Evolutionary conservation across 2,888 invertebrate genomes (phyloP).

Genomic region (Thumatha senex): DNA sequence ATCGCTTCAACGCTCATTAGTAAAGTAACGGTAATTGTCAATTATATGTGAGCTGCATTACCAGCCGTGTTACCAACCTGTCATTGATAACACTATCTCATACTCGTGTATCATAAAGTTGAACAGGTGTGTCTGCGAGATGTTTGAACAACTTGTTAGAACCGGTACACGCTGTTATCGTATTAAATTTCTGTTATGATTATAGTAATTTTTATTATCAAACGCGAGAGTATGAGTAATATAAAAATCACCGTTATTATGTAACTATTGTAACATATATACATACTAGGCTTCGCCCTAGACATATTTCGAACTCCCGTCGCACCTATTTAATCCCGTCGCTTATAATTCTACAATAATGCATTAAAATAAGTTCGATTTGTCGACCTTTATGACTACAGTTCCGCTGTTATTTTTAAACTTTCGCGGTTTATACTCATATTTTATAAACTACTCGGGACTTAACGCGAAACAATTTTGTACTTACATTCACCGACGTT

Average conservation of each 20-base stretch:
- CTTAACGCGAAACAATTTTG: no score
- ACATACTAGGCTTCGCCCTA: no score
- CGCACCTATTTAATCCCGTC: no score
- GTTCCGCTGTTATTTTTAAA: no score
- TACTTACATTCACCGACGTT: no score
- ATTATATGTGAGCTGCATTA: slow-evolving; percentile 20
- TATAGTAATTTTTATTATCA: slow-evolving; percentile 18
- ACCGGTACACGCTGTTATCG: slow-evolving; percentile 46
- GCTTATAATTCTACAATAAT: no score
- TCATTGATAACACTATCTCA: slow-evolving; percentile 48
- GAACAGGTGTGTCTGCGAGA: slow-evolving; percentile 63
- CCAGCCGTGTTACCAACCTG: slow-evolving; percentile 31
- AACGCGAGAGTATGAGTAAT: neutral
- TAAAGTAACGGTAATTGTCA: slow-evolving; percentile 28
- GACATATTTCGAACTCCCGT: no score
- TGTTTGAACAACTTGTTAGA: slow-evolving; percentile 59
- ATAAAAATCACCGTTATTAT: neutral
- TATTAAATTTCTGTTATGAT: slow-evolving; percentile 52
- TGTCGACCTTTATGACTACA: no score
- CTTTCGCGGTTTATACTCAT: no score
- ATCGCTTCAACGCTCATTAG: neutral
- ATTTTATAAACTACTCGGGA: no score
- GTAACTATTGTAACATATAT: neutral
- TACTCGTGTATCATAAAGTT: slow-evolving; percentile 46
- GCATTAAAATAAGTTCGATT: no score